phyloP scores from a whole-genome alignment of 2,797 vertebrate genomes.

The Hippocampus kuda region DNA sequence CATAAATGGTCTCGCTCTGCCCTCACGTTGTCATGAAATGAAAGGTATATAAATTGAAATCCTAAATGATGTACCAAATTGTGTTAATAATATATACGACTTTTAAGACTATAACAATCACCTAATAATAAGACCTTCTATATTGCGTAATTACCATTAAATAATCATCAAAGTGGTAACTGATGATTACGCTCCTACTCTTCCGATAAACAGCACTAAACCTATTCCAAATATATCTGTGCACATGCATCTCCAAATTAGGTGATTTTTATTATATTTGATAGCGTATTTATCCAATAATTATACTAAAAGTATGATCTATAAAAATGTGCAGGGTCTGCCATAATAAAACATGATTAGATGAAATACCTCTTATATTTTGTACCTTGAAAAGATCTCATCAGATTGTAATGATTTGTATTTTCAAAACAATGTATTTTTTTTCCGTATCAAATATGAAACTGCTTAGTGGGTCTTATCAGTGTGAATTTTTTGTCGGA shows the following conservation, averaged over 20 bases:
- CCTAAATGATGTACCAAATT: too few relatives aligned
- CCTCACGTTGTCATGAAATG: not conserved
- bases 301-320: too few relatives aligned
- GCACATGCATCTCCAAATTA: too few relatives aligned
- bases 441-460: slow-evolving; percentile 6
- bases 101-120: not conserved
- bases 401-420: not conserved
- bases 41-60: too few relatives aligned
- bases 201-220: not conserved
- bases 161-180: not conserved
- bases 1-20: not conserved
- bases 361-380: not conserved
- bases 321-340: too few relatives aligned
- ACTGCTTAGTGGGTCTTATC: slow-evolving; percentile 25
- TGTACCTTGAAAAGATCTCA: not conserved
- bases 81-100: not conserved
- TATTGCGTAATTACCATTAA: not conserved
- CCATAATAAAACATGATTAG: not conserved
- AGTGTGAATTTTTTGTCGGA: slow-evolving; percentile 11
- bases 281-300: not conserved
- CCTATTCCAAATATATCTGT: too few relatives aligned
- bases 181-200: not conserved
- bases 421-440: slow-evolving; percentile 6
- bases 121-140: not conserved
- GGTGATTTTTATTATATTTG: not conserved